phyloP scores from a whole-genome alignment of 2,797 vertebrate genomes.

The Melopsittacus undulatus region DNA sequence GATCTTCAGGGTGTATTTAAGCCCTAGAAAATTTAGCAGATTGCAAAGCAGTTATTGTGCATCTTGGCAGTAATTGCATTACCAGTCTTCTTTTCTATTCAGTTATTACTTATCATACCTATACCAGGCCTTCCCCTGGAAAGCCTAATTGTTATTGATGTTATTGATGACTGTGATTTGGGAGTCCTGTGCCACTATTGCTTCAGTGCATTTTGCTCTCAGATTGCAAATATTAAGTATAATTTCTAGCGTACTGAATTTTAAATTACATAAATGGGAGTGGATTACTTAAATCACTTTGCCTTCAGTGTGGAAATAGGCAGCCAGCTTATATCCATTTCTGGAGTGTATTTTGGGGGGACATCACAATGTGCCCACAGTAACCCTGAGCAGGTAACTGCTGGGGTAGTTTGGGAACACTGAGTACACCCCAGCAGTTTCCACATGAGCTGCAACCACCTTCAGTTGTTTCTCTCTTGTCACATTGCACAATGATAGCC shows the following conservation, averaged over 20 bases:
- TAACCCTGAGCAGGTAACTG: not conserved
- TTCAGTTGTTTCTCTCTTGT: not conserved
- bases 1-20: constrained; percentile 3
- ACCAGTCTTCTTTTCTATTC: not conserved
- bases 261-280: not conserved
- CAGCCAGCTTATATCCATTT: not conserved
- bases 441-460: not conserved
- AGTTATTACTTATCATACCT: not conserved
- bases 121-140: not conserved
- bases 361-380: not conserved
- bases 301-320: not conserved
- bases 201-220: not conserved
- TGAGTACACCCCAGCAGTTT: not conserved
- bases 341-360: not conserved
- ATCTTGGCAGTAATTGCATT: not conserved
- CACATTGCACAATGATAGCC: not conserved
- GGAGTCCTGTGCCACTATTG: not conserved
- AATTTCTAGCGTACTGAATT: not conserved
- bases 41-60: not conserved
- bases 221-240: not conserved
- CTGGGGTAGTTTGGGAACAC: not conserved
- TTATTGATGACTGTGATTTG: not conserved
- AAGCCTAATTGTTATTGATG: not conserved
- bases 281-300: not conserved
- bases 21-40: not conserved